phyloP scores from a whole-genome alignment of 2,888 invertebrate species.

The Dascillus cervinus region DNA sequence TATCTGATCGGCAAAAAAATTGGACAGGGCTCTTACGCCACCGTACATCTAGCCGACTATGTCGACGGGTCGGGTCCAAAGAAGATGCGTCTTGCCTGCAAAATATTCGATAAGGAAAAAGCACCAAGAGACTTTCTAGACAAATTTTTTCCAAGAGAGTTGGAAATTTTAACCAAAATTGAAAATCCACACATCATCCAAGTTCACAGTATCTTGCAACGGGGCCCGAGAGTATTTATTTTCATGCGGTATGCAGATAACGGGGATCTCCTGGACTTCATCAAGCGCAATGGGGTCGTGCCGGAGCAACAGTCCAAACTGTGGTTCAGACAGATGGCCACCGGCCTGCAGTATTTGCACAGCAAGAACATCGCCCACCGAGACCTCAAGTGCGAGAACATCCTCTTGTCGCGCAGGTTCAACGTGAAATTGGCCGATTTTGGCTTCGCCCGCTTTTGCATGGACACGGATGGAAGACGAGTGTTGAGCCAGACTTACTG shows the following conservation, averaged over 20 bases:
- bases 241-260: slow-evolving; percentile 90
- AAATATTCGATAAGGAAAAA: slow-evolving; percentile 85
- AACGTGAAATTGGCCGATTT: slow-evolving; percentile 92
- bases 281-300: slow-evolving; percentile 68
- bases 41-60: slow-evolving; percentile 80
- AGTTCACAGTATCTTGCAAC: slow-evolving; percentile 78
- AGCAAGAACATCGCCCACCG: slow-evolving; percentile 79
- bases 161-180: slow-evolving; percentile 81
- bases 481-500: slow-evolving; percentile 87
- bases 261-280: slow-evolving; percentile 80
- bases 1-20: slow-evolving; percentile 80
- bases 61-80: slow-evolving; percentile 63
- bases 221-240: slow-evolving; percentile 77
- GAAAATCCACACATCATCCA: slow-evolving; percentile 87
- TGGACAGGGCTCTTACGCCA: slow-evolving; percentile 87
- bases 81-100: slow-evolving; percentile 74
- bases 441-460: slow-evolving; percentile 82
- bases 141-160: slow-evolving; percentile 89
- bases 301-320: slow-evolving; percentile 71
- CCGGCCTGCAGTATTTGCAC: slow-evolving; percentile 77
- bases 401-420: slow-evolving; percentile 71
- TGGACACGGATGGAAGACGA: slow-evolving; percentile 61
- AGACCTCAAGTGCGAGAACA: slow-evolving; percentile 92
- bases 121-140: slow-evolving; percentile 84
- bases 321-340: slow-evolving; percentile 82